Conservation (phyloP, 2,797 vertebrate species). For the Labroides dimidiatus region DNA sequence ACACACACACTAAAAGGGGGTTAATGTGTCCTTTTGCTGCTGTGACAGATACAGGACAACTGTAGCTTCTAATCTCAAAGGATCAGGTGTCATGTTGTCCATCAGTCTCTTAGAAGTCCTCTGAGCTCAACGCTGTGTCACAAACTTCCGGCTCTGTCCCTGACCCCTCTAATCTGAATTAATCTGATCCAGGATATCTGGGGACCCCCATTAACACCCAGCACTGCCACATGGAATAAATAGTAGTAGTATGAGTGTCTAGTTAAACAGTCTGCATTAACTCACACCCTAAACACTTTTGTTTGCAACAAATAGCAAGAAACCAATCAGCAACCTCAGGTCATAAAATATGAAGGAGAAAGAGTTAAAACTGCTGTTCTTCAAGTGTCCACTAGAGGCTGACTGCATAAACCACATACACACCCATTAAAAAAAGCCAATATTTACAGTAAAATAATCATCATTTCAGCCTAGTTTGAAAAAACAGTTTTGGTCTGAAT, state of each 20-base stretch:
- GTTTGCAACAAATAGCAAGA: background rate
- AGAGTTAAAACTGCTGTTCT: no score
- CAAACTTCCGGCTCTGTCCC: background rate
- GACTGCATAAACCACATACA: no score
- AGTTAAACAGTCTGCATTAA: no score
- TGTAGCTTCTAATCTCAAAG: background rate
- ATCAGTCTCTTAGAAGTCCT: background rate
- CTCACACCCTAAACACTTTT: no score
- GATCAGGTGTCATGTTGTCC: background rate
- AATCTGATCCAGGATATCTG: background rate
- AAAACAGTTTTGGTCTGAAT: no score
- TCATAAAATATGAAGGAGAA: no score
- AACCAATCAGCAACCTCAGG: background rate
- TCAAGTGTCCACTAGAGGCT: no score
- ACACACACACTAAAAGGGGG: background rate
- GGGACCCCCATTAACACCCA: background rate
- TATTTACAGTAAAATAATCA: no score
- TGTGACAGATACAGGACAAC: background rate
- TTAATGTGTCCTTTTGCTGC: slow-evolving; percentile 4
- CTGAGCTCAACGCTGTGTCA: no score
- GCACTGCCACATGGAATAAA: background rate
- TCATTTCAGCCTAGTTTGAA: no score
- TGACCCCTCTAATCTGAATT: background rate
- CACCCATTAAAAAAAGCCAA: no score
- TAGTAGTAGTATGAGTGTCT: no score